Conservation (phyloP, 2,797 vertebrate species). For the Leptoclinus maculatus region DNA sequence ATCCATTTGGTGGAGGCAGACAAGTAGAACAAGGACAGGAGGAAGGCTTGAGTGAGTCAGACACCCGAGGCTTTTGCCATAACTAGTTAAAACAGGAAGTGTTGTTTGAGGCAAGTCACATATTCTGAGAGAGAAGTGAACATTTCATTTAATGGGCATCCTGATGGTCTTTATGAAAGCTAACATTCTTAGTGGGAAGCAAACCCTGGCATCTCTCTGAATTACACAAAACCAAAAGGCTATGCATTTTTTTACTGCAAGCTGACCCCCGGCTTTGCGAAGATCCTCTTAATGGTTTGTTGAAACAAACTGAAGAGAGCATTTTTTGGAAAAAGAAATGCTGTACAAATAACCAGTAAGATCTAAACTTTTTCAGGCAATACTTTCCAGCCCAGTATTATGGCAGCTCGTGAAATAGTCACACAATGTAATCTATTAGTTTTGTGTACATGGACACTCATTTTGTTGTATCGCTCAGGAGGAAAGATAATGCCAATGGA, state of each 20-base stretch:
- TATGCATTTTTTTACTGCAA: slow-evolving; percentile 13
- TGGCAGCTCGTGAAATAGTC: neutral
- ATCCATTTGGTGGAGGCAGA: slow-evolving; percentile 60
- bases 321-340: neutral
- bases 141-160: slow-evolving; percentile 46
- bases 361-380: slow-evolving; percentile 1
- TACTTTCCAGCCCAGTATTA: neutral
- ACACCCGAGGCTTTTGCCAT: slow-evolving; percentile 38
- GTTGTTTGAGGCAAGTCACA: slow-evolving; percentile 41
- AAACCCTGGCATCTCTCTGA: slow-evolving; percentile 6
- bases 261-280: slow-evolving; percentile 35
- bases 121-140: slow-evolving; percentile 32
- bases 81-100: slow-evolving; percentile 48
- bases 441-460: neutral
- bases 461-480: neutral
- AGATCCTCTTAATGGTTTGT: slow-evolving; percentile 32
- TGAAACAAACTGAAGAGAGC: slow-evolving; percentile 35
- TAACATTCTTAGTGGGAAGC: slow-evolving; percentile 31
- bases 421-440: neutral
- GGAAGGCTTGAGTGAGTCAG: slow-evolving; percentile 56
- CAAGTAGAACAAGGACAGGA: slow-evolving; percentile 60
- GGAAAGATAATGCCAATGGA: neutral
- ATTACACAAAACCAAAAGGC: slow-evolving; percentile 15
- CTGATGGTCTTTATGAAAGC: slow-evolving; percentile 20
- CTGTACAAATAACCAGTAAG: slow-evolving; percentile 13